Evolutionary conservation across 1,140 invertebrate species (phyloP), one percentile per base, ranked within the genome.

Genomic region (Parasteatoda tepidariorum): DNA sequence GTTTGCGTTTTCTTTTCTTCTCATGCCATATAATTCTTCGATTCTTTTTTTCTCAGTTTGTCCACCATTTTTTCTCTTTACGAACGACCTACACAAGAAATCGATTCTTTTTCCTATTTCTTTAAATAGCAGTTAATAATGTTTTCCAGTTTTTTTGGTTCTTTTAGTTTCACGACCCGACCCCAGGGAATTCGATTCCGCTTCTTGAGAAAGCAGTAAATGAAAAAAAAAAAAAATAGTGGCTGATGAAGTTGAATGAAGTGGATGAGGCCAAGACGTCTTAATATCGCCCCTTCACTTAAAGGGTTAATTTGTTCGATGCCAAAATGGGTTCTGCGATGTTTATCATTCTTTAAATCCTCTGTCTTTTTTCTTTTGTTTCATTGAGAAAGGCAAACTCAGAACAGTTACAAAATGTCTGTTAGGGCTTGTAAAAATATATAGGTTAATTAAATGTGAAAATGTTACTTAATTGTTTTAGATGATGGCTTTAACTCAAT

Each of bases 61-160:
- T 26, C 34, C 28, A 9, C 28, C 31, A 41, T 82, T 62, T 54
- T 70, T 38, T 30, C 33, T 15, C 67, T 38, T 13, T 68, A 62
- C 73, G 31, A 57, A 26, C 70, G 33, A 73, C 70, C 38, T 13
- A 48, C 38, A 48, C 9, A 11, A 59, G 54, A 68, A 70, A 82
- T 82, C 78, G 78, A 82, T 82, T 71, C 64, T 59, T 79, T 62
- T 67, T 82, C 66, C 67, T 82, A 82, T 82, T 82, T 67, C 78
- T 82, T 79, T 82, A 82, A 82, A 82, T 82, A 82, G 78, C 78
- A 82, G 78, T 82, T 82, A 82, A 82, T 82, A 82, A 82, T 82
- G 78, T 28, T 82, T 82, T 82, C n/a, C n/a, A n/a, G n/a, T n/a
- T 41, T 41, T 48, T 82, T 68, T 41, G 26, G 22, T 62, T 59